Base-by-base conservation (phyloP, 2,113 vertebrate species). In the Pseudorasbora parva region DNA sequence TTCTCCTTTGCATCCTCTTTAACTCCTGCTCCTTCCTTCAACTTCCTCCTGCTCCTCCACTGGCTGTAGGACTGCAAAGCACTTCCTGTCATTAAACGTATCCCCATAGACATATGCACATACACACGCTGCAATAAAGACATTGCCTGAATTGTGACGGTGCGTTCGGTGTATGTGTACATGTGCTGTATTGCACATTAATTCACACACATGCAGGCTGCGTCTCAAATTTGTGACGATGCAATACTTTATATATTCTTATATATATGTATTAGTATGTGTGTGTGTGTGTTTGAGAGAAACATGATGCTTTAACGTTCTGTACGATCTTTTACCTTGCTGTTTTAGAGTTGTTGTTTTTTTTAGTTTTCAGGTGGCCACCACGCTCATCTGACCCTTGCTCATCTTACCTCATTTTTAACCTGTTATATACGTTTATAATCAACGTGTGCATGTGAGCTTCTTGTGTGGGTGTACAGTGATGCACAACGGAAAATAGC, bases 401-500 rank as follows among this genome's bases (percentile, higher is more conserved):
- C 87, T 78, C 43, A 85, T 86, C 85, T 89, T 91, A 92, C 90
- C 91, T 93, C 90, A 91, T 89, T 80, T 88, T 87, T 86, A 90
- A 56, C 91, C 90, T 57, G 89, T 90, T 88, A 87, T 85, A 80
- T 83, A 41, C 30, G 49, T 84, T 76, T 86, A 47, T 85, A 75
- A 72, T 73, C 89, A 8, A 30, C n/a, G 25, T 74, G n/a, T 80
- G 60, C 83, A 84, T 85, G 85, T 77, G 75, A 56, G n/a, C 66
- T 74, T 84, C 79, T 74, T 84, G 56, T 88, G 86, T 87, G 74
- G 71, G 87, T 90, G 85, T 91, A 82, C 88, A 86, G 86, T 88
- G 89, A 90, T 92, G 89, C 92, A 90, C 87, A 91, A 89, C 89
- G 87, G 84, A 91, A 91, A 86, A 90, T 89, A 89, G 87, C 88